Evolutionary conservation across 2,113 vertebrate species (phyloP), one percentile per base, ranked within the genome.

Genomic region (Otis tarda): DNA sequence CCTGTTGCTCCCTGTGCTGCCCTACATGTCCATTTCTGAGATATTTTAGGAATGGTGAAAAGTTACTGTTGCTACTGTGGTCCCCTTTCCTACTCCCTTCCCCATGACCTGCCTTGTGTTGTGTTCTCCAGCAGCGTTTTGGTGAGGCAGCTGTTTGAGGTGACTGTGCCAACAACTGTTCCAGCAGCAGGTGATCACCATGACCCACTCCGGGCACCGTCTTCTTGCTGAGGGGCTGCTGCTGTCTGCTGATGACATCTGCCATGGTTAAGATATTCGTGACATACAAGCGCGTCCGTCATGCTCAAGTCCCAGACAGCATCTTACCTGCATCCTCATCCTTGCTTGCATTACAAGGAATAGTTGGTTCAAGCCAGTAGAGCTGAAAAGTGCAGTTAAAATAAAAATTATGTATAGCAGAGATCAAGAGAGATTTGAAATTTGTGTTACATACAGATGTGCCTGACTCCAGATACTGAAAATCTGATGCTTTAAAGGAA

Each of bases 191-290:
- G 25, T 25, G 45, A 61, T 31, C 27, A 43, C 41, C 22, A 4
- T 8, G 25, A 49, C 28, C 16, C 55, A 2, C 25, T 39, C 61
- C 12, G 9, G 50, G 23, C 65, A 74, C 17, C 0, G 0, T 39
- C 52, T 56, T 71, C 43, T 50, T 68, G 15, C 28, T 49, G n/a
- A 33, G 6, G 20, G 15, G 30, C 18, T 90, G 15, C 39, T 47
- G 16, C 19, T 80, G 7, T 70, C 37, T 79, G n/a, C 18, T 45
- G 25, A 25, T 43, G 56, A 19, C 4, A 30, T 57, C 35, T 78
- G 31, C 39, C 24, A 22, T 7, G 17, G 50, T 19, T 0, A 2
- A 61, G 27, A 17, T 64, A 28, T 41, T 76, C 0, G 0, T 21
- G 55, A 81, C 6, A 12, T 24, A 69, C 61, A 23, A 4, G 12